These are phyloP conservation scores for Sebastolobus altivelis DNA, from an alignment of 2,797 vertebrate genomes.

Conservation along the genomic window DNA sequence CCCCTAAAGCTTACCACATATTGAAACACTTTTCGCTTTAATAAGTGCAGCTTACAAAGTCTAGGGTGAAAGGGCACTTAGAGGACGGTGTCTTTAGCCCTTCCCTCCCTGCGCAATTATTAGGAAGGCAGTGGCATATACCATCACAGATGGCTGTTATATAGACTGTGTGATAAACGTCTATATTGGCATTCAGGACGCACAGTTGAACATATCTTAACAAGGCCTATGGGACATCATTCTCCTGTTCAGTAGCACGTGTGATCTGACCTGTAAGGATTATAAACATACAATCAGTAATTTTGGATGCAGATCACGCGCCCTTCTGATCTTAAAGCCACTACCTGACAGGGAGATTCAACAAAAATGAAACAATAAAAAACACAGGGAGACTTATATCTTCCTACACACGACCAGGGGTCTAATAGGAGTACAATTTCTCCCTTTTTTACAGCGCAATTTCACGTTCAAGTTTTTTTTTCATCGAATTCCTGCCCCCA, in stretches of 20 bases:
- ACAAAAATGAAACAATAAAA: background rate
- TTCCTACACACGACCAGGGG: background rate
- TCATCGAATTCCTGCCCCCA: constrained; percentile 12
- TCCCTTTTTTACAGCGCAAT: constrained; percentile 20
- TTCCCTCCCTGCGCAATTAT: constrained; percentile 86
- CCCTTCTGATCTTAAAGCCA: constrained; percentile 10
- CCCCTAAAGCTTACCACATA: constrained; percentile 89
- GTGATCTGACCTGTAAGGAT: constrained; percentile 16
- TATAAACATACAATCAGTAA: constrained; percentile 13
- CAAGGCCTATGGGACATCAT: constrained; percentile 13
- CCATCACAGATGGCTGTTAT: constrained; percentile 77
- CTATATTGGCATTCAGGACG: constrained; percentile 24
- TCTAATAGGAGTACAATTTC: constrained; percentile 10
- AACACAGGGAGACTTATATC: background rate
- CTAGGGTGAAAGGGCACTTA: constrained; percentile 96
- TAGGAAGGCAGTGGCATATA: constrained; percentile 82
- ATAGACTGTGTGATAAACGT: constrained; percentile 45
- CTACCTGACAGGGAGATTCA: background rate
- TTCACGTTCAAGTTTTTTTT: constrained; percentile 28
- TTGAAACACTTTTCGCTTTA: constrained; percentile 99
- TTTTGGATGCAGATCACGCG: background rate
- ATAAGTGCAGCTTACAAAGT: constrained; percentile 97
- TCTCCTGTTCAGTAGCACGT: constrained; percentile 35
- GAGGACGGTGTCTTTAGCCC: constrained; percentile 92
- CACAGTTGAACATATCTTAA: constrained; percentile 14